A percentile compares a stretch with the other conserved stretches of the same genome.
phyloP scores from a whole-genome alignment of 2,888 invertebrate species.

The Mythimna loreyi region DNA sequence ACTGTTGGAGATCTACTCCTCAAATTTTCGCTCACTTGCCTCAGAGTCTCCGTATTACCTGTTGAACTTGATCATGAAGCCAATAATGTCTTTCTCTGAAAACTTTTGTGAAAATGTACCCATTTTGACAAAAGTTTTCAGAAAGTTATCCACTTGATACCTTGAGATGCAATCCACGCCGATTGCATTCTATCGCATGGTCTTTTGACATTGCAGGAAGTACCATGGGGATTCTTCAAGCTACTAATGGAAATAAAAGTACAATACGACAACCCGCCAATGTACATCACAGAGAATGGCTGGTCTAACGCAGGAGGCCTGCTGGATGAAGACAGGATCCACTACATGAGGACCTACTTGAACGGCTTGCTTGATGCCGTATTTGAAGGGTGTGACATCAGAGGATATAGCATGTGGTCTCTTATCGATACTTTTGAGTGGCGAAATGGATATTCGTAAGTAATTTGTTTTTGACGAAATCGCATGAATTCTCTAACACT shows the following conservation, averaged over 20 bases:
- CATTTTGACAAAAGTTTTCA: too few relatives aligned
- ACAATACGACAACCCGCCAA: slow-evolving; percentile 89
- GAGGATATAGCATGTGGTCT: slow-evolving; percentile 91
- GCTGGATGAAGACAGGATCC: slow-evolving; percentile 85
- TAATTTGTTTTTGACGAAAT: slow-evolving; percentile 26
- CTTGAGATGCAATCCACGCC: background rate
- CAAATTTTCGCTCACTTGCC: too few relatives aligned
- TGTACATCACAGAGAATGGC: slow-evolving; percentile 92
- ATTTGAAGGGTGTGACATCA: slow-evolving; percentile 85
- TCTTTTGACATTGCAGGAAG: slow-evolving; percentile 77
- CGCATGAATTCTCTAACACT: background rate
- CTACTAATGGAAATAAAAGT: slow-evolving; percentile 87
- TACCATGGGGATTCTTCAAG: slow-evolving; percentile 91
- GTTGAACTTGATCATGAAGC: too few relatives aligned
- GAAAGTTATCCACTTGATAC: too few relatives aligned
- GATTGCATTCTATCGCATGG: background rate
- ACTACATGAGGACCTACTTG: slow-evolving; percentile 83
- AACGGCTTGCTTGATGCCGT: slow-evolving; percentile 85
- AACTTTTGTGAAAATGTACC: too few relatives aligned
- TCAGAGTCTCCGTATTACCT: too few relatives aligned
- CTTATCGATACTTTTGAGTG: slow-evolving; percentile 93
- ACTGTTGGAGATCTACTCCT: too few relatives aligned
- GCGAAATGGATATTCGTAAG: slow-evolving; percentile 90
- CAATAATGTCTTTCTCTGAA: too few relatives aligned
- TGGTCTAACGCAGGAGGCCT: slow-evolving; percentile 86